These are phyloP conservation scores for Slavum lentiscoides DNA, from an alignment of 2,888 invertebrate species.

Conservation along the genomic window DNA sequence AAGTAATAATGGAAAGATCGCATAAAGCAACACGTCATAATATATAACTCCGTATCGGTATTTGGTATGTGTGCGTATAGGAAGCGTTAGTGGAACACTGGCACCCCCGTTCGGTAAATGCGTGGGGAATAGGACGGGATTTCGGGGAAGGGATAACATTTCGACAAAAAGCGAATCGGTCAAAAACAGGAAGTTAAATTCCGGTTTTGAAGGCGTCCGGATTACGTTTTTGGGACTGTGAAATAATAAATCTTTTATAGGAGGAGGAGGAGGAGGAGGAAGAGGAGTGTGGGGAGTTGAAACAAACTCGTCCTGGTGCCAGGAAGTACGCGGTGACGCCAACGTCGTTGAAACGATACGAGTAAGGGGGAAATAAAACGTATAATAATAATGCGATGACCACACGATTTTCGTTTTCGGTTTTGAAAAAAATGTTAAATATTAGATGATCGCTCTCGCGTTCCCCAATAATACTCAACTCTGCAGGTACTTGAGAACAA, in stretches of 20 bases:
- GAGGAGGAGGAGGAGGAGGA: neutral
- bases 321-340: slow-evolving; percentile 28
- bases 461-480: no score
- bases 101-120: neutral
- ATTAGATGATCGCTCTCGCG: no score
- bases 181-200: slow-evolving; percentile 32
- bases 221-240: slow-evolving; percentile 8
- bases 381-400: slow-evolving; percentile 31
- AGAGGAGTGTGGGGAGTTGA: neutral
- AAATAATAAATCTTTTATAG: slow-evolving; percentile 34
- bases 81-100: neutral
- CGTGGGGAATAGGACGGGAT: neutral
- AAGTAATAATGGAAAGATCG: neutral
- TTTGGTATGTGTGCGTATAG: neutral
- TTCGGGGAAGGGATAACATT: neutral
- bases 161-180: slow-evolving; percentile 38
- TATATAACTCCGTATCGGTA: neutral
- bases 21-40: slow-evolving; percentile 15
- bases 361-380: slow-evolving; percentile 25
- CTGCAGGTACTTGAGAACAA: no score
- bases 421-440: neutral
- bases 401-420: neutral
- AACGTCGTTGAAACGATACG: slow-evolving; percentile 10
- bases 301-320: slow-evolving; percentile 20
- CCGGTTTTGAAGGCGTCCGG: slow-evolving; percentile 32